phyloP scores from a whole-genome alignment of 2,797 vertebrate species.

The Furcifer pardalis region DNA sequence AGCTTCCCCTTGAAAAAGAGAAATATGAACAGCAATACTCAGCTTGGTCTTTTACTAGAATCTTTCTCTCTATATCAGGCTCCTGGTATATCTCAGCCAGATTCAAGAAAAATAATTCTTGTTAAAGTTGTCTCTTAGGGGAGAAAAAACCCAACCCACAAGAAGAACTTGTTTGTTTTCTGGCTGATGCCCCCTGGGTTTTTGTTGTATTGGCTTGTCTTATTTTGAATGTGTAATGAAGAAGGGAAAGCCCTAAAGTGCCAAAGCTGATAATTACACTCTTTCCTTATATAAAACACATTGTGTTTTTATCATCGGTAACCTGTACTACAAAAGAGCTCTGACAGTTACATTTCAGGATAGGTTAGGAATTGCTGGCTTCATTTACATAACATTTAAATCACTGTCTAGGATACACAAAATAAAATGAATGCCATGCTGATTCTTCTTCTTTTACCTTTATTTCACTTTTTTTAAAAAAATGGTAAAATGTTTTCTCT shows the following conservation, averaged over 20 bases:
- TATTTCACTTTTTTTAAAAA: neutral
- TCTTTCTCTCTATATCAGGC: constrained; percentile 37
- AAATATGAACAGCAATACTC: constrained; percentile 38
- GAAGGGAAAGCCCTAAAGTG: constrained; percentile 47
- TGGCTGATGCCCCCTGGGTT: constrained; percentile 43
- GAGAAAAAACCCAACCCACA: too few relatives aligned
- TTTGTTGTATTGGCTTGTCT: constrained; percentile 60
- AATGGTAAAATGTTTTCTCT: constrained; percentile 8
- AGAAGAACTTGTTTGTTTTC: constrained; percentile 17
- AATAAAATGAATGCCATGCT: constrained; percentile 69
- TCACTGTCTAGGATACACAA: constrained; percentile 72
- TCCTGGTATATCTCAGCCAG: constrained; percentile 39
- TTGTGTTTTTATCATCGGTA: constrained; percentile 75
- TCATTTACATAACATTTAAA: constrained; percentile 77
- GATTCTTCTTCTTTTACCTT: constrained; percentile 57
- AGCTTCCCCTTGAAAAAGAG: constrained; percentile 43
- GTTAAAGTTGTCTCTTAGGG: constrained; percentile 60
- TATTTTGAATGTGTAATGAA: constrained; percentile 72
- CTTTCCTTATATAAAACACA: constrained; percentile 69
- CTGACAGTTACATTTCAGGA: constrained; percentile 74
- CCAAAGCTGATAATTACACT: constrained; percentile 66
- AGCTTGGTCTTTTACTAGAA: constrained; percentile 46
- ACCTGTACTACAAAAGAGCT: constrained; percentile 71
- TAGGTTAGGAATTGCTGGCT: constrained; percentile 71
- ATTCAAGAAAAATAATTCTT: constrained; percentile 52